Base-by-base conservation (phyloP, 2,113 vertebrate genomes). In the Steatornis caripensis region DNA sequence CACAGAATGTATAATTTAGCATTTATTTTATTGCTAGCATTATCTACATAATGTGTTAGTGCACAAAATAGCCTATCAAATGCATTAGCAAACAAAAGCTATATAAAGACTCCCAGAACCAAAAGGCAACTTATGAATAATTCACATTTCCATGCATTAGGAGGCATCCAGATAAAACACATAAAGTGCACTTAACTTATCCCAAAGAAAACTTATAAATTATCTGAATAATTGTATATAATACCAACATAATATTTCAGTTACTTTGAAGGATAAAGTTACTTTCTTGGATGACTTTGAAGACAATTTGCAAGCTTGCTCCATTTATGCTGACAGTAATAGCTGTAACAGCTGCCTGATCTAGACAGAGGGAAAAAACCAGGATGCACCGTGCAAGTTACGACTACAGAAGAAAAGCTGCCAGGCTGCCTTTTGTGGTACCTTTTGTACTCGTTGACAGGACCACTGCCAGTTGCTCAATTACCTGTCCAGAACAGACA, bases 51-150 rank as follows among this genome's bases (percentile, higher is more conserved):
- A 97, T 87, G 95, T 74, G 96, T 91, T 92, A 94, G 71, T 69
- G 95, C 90, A 96, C 95, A 83, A 94, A 97, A 95, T 88, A 95
- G 90, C 93, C 91, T 85, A 95, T 88, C 94, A 95, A 93, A 91
- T 75, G 85, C 98, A 96, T 97, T 97, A 97, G 95, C 97, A 98
- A 97, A 98, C 93, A 95, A 98, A 97, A 94, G 93, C 97, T 97
- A 91, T 95, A 96, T 95, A 95, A 97, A 97, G 96, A 86, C 46
- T 96, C 76, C 70, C 86, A 94, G 90, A 93, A 96, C 92, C 94
- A 94, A 92, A 64, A 94, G 68, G 64, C 90, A 96, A 77, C 17
- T 66, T n/a, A 95, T 97, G 95, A 98, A 98, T 98, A 97, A 98
- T 98, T 98, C 97, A 97, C 71, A 51, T 95, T 93, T 69, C 95